phyloP scores from a whole-genome alignment of 2,797 vertebrate species.

The Ciconia nigra region DNA sequence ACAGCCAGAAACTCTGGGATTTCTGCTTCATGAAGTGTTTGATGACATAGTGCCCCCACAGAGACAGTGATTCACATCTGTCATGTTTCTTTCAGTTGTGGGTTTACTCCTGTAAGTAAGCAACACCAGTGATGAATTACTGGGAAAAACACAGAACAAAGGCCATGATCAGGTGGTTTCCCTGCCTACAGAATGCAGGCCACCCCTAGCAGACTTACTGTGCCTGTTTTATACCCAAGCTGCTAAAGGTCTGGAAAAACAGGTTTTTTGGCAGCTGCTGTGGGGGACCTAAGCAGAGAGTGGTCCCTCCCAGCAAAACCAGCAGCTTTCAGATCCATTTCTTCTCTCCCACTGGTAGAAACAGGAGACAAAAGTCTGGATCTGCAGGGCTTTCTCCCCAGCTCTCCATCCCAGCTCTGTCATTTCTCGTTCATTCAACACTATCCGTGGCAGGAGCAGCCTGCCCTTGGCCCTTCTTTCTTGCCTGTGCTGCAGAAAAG shows the following conservation, averaged over 20 bases:
- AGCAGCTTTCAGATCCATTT: neutral
- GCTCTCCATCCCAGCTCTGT: neutral
- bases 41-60: neutral
- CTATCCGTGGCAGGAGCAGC: neutral
- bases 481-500: neutral
- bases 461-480: neutral
- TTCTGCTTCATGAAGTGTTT: neutral
- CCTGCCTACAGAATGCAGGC: neutral
- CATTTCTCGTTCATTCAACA: neutral
- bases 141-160: neutral
- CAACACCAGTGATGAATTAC: neutral
- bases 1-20: neutral
- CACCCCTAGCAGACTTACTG: neutral
- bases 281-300: neutral
- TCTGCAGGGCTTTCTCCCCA: neutral
- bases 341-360: neutral
- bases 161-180: neutral
- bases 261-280: neutral
- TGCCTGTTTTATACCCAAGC: fast-evolving
- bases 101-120: neutral
- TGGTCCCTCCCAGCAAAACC: neutral
- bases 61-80: neutral
- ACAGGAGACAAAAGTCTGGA: neutral
- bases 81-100: neutral
- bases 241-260: neutral